Evolutionary conservation across 2,113 vertebrate genomes (phyloP).

Genomic region (Perca fluviatilis): DNA sequence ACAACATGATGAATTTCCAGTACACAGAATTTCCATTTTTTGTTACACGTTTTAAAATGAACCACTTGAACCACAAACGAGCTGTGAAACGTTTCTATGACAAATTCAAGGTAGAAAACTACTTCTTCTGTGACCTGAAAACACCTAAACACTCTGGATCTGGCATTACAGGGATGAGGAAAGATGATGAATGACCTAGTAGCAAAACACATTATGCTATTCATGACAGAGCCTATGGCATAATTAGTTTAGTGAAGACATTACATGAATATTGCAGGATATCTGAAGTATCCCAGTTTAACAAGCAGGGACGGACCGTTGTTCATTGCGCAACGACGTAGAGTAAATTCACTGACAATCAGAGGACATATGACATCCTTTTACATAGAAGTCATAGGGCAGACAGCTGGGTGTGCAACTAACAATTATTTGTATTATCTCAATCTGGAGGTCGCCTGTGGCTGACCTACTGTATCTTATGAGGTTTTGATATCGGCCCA

Average conservation of each 20-base stretch:
- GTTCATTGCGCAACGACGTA: neutral
- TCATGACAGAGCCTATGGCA: neutral
- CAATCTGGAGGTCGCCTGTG: neutral
- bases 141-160: neutral
- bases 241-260: neutral
- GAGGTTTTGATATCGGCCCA: conserved; percentile 23
- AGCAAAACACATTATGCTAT: neutral
- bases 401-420: neutral
- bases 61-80: neutral
- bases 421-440: no score
- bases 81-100: neutral
- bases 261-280: neutral
- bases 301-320: neutral
- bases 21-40: neutral
- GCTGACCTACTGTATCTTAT: neutral
- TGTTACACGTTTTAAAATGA: neutral
- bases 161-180: neutral
- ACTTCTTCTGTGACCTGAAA: neutral
- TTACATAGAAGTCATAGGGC: neutral
- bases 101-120: neutral
- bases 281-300: neutral
- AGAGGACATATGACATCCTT: neutral
- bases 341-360: neutral
- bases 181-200: neutral
- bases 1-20: neutral